Conservation (phyloP, 2,888 invertebrate species). For the Galeruca laticollis region DNA sequence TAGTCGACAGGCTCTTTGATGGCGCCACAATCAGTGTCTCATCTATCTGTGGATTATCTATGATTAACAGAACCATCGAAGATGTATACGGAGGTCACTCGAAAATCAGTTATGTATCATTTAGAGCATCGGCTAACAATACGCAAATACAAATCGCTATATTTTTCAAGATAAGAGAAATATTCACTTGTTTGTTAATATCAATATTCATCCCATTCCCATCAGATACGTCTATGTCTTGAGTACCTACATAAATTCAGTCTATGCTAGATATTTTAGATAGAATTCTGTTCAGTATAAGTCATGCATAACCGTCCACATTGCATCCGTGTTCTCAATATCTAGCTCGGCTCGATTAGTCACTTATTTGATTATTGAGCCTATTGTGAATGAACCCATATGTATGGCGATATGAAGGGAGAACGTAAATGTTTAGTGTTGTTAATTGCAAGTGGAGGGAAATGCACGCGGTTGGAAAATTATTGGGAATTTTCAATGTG, state of each 20-base stretch:
- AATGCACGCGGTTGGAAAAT: slow-evolving; percentile 20
- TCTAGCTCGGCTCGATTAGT: slow-evolving; percentile 34
- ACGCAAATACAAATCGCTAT: too few relatives aligned
- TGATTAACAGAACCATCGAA: too few relatives aligned
- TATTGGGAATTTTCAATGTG: slow-evolving; percentile 28
- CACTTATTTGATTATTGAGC: slow-evolving; percentile 35
- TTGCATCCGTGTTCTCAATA: slow-evolving; percentile 34
- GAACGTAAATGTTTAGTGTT: slow-evolving; percentile 25
- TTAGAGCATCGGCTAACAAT: too few relatives aligned
- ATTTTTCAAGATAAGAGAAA: too few relatives aligned
- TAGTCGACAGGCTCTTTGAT: too few relatives aligned
- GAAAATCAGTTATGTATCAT: too few relatives aligned
- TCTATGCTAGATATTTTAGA: slow-evolving; percentile 32
- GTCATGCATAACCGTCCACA: slow-evolving; percentile 32
- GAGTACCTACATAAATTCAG: slow-evolving; percentile 4
- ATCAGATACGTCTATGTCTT: background rate
- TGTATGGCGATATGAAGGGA: slow-evolving; percentile 12
- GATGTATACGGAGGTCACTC: too few relatives aligned
- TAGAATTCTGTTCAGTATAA: slow-evolving; percentile 29
- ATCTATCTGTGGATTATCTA: too few relatives aligned
- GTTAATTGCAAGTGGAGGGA: slow-evolving; percentile 28
- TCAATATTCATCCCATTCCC: background rate
- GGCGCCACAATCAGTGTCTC: too few relatives aligned
- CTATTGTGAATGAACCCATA: slow-evolving; percentile 33
- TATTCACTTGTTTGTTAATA: too few relatives aligned